Evolutionary conservation across 2,113 vertebrate genomes (phyloP), one percentile per base, ranked within the genome.

Genomic region (Petromus typicus): DNA sequence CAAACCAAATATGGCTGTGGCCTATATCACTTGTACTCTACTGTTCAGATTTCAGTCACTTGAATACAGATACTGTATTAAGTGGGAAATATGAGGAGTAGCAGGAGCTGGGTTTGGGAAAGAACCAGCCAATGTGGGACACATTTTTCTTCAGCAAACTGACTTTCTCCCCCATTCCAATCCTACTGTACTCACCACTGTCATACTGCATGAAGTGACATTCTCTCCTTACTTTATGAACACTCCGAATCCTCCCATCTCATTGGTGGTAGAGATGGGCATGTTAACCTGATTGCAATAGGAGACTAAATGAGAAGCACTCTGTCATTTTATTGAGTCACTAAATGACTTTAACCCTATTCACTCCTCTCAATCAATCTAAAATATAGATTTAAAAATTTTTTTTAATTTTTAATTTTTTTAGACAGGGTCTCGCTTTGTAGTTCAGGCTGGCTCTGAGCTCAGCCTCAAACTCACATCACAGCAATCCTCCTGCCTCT

Each of bases 281-380:
- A 83, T 34, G 10, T 51, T 73, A 89, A 51, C 25, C n/a, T 43
- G 25, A 59, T 32, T 54, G 45, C 32, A 73, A 59, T 37, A 81
- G 63, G 76, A 84, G 27, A 86, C 78, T 54, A 23, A 79, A 54
- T 56, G 59, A 85, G 56, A 91, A 92, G 84, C 1, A 14, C 22
- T 40, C n/a, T 75, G 48, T 78, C 45, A 89, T 82, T 92, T 86
- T 83, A 73, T 80, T 37, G 76, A 78, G 30, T 57, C 17, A 57
- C 56, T 57, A 86, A 87, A 84, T 66, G 59, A 63, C 71, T 86
- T 96, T 51, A 73, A 78, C 51, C 32, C 64, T 69, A 61, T 32
- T 40, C 34, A 61, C 45, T 59, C 43, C 27, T 76, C 10, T 57
- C 82, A 61, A 43, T 18, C 32, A 78, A 45, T 79, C 14, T 59